phyloP scores from a whole-genome alignment of 2,888 invertebrate genomes.

The Melanostoma scalare region DNA sequence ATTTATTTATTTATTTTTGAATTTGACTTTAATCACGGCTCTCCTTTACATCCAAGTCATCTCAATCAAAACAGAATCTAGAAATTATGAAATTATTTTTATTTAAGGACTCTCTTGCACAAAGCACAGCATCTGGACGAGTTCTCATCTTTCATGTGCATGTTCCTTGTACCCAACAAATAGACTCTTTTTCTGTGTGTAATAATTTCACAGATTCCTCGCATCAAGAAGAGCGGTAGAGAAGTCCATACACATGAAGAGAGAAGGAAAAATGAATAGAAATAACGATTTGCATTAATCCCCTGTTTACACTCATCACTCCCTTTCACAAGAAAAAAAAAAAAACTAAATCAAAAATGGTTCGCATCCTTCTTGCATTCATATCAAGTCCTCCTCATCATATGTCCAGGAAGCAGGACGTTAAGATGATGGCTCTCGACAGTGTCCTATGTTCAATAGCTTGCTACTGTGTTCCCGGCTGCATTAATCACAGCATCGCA shows the following conservation, averaged over 20 bases:
- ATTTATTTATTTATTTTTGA: too few relatives aligned
- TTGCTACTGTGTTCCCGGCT: slow-evolving; percentile 46
- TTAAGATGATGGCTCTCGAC: slow-evolving; percentile 57
- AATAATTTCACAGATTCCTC: slow-evolving; percentile 25
- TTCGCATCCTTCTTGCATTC: slow-evolving; percentile 34
- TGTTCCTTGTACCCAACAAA: slow-evolving; percentile 8
- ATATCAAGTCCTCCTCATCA: slow-evolving; percentile 18
- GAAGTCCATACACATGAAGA: not conserved
- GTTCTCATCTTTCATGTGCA: slow-evolving; percentile 52
- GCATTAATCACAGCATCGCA: slow-evolving; percentile 67
- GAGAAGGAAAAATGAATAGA: slow-evolving; percentile 29
- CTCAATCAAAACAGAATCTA: slow-evolving; percentile 58
- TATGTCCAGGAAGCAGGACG: slow-evolving; percentile 44
- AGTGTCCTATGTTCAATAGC: slow-evolving; percentile 3
- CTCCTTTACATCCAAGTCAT: slow-evolving; percentile 33
- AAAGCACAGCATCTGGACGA: slow-evolving; percentile 53
- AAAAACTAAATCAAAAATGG: slow-evolving; percentile 14
- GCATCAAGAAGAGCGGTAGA: slow-evolving; percentile 9
- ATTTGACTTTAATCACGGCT: too few relatives aligned
- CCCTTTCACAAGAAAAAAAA: slow-evolving; percentile 32
- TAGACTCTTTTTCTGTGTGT: not conserved
- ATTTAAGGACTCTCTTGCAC: slow-evolving; percentile 49
- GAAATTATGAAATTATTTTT: slow-evolving; percentile 66
- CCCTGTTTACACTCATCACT: slow-evolving; percentile 64
- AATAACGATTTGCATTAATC: slow-evolving; percentile 69